Percentiles rank a stretch among this genome's conserved stretches.
Evolutionary conservation across 2,113 vertebrate genomes (phyloP).

Genomic region (Oncorhynchus keta): DNA sequence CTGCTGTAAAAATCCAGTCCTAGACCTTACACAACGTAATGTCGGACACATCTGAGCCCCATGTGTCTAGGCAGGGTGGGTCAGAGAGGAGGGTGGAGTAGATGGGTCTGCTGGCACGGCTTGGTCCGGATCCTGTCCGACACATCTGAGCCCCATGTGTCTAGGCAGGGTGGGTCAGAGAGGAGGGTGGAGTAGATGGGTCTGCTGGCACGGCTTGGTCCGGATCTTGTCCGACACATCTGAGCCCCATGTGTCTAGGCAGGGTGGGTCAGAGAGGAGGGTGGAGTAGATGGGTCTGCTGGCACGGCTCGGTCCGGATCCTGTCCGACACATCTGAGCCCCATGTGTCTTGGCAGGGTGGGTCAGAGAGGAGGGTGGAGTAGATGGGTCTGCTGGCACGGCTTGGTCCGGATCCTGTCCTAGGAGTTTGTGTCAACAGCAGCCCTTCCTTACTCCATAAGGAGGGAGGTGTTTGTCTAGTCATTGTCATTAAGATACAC

Average conservation of each 20-base stretch:
- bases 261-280: too few species aligned
- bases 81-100: conserved; percentile 17
- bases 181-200: conserved; percentile 25
- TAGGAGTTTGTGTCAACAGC: background rate
- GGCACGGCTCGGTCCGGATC: too few species aligned
- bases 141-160: too few species aligned
- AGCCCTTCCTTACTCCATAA: background rate
- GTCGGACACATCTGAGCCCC: conserved; percentile 12
- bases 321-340: too few species aligned
- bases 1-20: background rate
- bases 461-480: conserved; percentile 17
- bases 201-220: background rate
- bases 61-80: conserved; percentile 12
- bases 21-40: conserved; percentile 1
- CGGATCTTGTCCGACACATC: too few species aligned
- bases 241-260: too few species aligned
- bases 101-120: conserved; percentile 7
- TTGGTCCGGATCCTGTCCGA: background rate
- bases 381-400: conserved; percentile 3
- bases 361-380: conserved; percentile 14
- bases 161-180: background rate
- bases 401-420: background rate
- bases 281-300: too few species aligned
- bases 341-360: background rate
- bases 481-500: conserved; percentile 44